These are phyloP conservation scores for Scaptodrosophila latifasciaeformis DNA, from an alignment of 2,888 invertebrate species.

Conservation along the genomic window DNA sequence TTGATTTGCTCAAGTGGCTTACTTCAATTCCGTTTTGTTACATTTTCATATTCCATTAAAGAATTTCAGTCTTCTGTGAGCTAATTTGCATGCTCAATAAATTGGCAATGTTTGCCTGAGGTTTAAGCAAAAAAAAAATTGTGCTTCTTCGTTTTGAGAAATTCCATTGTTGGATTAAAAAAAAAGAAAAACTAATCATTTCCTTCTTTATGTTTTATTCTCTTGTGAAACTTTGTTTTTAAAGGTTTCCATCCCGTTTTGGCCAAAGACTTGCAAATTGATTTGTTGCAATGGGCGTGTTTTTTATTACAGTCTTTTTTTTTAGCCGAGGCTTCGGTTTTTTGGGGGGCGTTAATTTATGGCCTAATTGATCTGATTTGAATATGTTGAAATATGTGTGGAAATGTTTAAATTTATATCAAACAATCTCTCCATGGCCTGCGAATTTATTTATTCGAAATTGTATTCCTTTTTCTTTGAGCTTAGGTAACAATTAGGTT, in stretches of 20 bases:
- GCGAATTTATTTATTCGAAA: too few species aligned
- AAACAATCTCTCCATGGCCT: too few species aligned
- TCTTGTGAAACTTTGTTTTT: conserved; percentile 13
- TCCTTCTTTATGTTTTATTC: conserved; percentile 13
- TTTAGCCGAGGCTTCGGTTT: too few species aligned
- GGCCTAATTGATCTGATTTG: conserved; percentile 62
- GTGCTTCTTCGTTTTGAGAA: too few species aligned
- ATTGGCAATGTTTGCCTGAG: conserved; percentile 39
- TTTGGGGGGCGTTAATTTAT: conserved; percentile 56
- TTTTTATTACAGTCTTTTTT: too few species aligned
- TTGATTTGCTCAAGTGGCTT: conserved; percentile 42
- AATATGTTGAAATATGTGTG: conserved; percentile 46
- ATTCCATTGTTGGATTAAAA: too few species aligned
- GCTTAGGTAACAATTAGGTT: too few species aligned
- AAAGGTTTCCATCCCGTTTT: too few species aligned
- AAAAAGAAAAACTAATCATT: too few species aligned
- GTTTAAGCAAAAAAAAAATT: too few species aligned
- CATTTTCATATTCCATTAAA: conserved; percentile 36
- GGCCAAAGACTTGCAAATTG: too few species aligned
- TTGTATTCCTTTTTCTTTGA: not conserved
- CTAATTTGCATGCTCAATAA: conserved; percentile 48
- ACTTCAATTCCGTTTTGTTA: conserved; percentile 25
- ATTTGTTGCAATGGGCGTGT: conserved; percentile 21
- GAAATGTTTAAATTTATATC: too few species aligned
- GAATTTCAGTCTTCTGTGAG: conserved; percentile 39